Base-by-base conservation (phyloP, 2,113 vertebrate species). In the Neogobius melanostomus region DNA sequence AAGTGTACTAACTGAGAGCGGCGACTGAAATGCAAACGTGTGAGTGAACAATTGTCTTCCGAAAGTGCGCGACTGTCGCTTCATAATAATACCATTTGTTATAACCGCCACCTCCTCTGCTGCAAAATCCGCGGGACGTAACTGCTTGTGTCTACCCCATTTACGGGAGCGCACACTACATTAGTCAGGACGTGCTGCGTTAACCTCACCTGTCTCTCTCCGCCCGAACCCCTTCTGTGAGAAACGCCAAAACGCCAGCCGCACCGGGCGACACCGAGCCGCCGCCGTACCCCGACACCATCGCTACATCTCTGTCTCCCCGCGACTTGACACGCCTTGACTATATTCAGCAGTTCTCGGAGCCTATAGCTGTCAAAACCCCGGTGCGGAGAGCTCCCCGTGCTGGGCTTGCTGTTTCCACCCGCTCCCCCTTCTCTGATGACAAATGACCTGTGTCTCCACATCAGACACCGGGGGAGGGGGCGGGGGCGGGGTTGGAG, bases 381-480 rank as follows among this genome's bases (percentile, higher is more conserved):
- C 57, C 81, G 51, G 66, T 65, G 78, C 67, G 76, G 69, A 50
- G 80, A 36, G 28, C 28, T 69, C 69, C 76, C 63, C 77, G 67
- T 84, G 82, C 87, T 87, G 84, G 86, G 77, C 60, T 74, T 68
- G 83, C 84, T 73, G 85, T 88, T 89, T 89, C 85, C 82, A 72
- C 62, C 28, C 72, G 69, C 79, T 71, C 77, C 76, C 76, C 74
- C 56, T 79, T 84, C 82, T 79, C 76, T 88, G 81, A 91, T 90
- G 90, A 91, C 85, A 86, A 91, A 90, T 88, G 89, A 90, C 88
- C 89, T 76, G 83, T 83, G 85, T 91, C 81, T 88, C 73, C n/a
- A 64, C 77, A 90, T 88, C 85, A 84, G 89, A 89, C 89, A 80
- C 75, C 2, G 64, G 69, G 83, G 81, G 80, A 80, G 81, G 82